A percentile compares a stretch with the other conserved stretches of the same genome.
Conservation (phyloP, 2,888 invertebrate species). For the Macrophya alboannulata region DNA sequence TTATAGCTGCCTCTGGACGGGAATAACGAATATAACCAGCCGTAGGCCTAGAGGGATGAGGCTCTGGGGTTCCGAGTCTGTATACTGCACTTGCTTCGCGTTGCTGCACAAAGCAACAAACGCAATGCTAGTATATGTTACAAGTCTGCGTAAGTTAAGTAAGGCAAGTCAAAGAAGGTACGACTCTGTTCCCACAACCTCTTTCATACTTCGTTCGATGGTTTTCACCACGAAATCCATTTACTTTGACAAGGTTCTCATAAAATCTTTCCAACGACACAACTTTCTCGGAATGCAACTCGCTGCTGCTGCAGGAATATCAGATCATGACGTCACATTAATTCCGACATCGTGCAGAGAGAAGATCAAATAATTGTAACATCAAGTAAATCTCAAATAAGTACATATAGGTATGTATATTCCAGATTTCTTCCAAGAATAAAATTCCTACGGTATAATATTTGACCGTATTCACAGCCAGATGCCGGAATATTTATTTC, state of each 20-base stretch:
- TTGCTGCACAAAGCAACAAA: conserved; percentile 21
- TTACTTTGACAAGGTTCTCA: conserved; percentile 35
- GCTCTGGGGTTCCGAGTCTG: conserved; percentile 6
- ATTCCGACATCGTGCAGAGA: background rate
- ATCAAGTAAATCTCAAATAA: background rate
- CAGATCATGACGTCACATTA: conserved; percentile 32
- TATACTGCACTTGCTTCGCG: conserved; percentile 30
- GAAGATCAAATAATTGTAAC: conserved; percentile 16
- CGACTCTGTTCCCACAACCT: conserved; percentile 42
- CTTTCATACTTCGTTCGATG: conserved; percentile 24
- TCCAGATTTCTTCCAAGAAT: background rate
- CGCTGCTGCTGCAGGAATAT: background rate
- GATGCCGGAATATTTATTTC: background rate
- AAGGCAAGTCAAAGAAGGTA: conserved; percentile 25
- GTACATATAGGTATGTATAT: background rate
- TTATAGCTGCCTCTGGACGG: conserved; percentile 51
- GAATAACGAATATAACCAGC: conserved; percentile 51
- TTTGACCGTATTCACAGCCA: background rate
- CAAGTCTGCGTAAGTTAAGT: conserved; percentile 23
- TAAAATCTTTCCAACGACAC: conserved; percentile 29
- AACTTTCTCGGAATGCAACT: conserved; percentile 36
- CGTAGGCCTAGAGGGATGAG: conserved; percentile 43
- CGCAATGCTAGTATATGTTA: background rate
- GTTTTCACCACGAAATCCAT: conserved; percentile 35
- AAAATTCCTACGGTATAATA: background rate